These are phyloP conservation scores for Paramormyrops hopkinsi DNA, from an alignment of 2,797 vertebrate species.

Conservation along the genomic window DNA sequence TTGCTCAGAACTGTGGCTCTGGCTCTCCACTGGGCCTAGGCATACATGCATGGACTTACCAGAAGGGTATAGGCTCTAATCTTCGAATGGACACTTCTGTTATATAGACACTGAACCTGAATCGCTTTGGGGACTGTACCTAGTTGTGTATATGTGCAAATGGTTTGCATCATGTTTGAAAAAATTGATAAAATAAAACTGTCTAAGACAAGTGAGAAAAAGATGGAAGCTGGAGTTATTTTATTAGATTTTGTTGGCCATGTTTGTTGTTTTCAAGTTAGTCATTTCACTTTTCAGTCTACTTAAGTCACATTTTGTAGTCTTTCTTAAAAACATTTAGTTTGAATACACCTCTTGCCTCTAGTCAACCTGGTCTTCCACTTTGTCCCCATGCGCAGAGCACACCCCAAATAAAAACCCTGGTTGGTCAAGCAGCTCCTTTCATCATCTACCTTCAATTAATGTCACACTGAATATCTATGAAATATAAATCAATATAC, in stretches of 20 bases:
- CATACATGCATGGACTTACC: not conserved
- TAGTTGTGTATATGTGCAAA: not conserved
- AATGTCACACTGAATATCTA: not conserved
- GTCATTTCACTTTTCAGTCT: not conserved
- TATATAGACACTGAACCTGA: not conserved
- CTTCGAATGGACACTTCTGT: not conserved
- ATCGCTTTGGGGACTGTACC: not conserved
- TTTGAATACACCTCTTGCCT: not conserved
- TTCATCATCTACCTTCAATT: not conserved
- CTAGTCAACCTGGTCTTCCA: not conserved
- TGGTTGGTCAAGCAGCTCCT: not conserved
- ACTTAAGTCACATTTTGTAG: not conserved
- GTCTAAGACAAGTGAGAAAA: not conserved
- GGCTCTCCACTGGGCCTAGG: constrained; percentile 51
- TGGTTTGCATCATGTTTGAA: not conserved
- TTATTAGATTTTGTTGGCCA: not conserved
- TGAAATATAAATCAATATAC: not conserved
- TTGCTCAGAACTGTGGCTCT: constrained; percentile 39
- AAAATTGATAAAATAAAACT: not conserved
- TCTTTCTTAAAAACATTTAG: not conserved
- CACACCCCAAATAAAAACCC: not conserved
- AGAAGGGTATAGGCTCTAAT: not conserved
- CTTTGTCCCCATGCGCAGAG: not conserved
- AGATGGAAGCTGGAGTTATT: not conserved
- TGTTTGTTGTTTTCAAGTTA: not conserved